Conservation (phyloP, 2,888 invertebrate genomes). For the Ferdinandea cuprea region DNA sequence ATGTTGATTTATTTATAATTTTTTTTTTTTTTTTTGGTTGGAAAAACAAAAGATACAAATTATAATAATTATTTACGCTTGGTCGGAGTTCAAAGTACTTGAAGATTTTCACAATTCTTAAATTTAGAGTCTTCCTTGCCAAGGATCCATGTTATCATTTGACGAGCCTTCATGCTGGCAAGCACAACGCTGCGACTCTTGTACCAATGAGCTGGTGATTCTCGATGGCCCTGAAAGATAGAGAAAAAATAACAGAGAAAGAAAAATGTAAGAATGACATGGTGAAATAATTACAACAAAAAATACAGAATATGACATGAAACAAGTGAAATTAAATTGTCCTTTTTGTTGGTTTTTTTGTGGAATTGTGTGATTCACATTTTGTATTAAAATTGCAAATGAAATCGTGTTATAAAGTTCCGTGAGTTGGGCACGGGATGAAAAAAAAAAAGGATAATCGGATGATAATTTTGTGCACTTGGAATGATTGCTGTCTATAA, state of each 20-base stretch:
- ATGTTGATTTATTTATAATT: slow-evolving; percentile 7
- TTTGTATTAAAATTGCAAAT: slow-evolving; percentile 42
- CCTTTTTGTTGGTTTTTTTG: not conserved
- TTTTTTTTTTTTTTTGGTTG: slow-evolving; percentile 9
- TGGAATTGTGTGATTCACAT: slow-evolving; percentile 8
- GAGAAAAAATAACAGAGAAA: not conserved
- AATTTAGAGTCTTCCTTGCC: slow-evolving; percentile 96
- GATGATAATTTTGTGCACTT: slow-evolving; percentile 15
- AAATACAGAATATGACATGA: not conserved
- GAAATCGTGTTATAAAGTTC: slow-evolving; percentile 22
- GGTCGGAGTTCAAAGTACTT: slow-evolving; percentile 88
- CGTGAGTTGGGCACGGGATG: not conserved
- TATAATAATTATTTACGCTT: slow-evolving; percentile 47
- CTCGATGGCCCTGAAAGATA: slow-evolving; percentile 81
- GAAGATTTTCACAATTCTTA: slow-evolving; percentile 95
- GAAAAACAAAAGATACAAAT: slow-evolving; percentile 7
- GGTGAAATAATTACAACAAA: slow-evolving; percentile 22
- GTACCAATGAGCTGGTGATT: slow-evolving; percentile 90
- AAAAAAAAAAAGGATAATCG: slow-evolving; percentile 21
- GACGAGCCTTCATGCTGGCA: slow-evolving; percentile 94
- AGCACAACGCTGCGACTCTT: slow-evolving; percentile 92
- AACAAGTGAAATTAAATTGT: slow-evolving; percentile 50
- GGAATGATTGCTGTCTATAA: not conserved
- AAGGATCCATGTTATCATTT: slow-evolving; percentile 95
- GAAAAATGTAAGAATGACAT: not conserved